phyloP scores from a whole-genome alignment of 2,797 vertebrate species.

The Anisognathus igniventris region DNA sequence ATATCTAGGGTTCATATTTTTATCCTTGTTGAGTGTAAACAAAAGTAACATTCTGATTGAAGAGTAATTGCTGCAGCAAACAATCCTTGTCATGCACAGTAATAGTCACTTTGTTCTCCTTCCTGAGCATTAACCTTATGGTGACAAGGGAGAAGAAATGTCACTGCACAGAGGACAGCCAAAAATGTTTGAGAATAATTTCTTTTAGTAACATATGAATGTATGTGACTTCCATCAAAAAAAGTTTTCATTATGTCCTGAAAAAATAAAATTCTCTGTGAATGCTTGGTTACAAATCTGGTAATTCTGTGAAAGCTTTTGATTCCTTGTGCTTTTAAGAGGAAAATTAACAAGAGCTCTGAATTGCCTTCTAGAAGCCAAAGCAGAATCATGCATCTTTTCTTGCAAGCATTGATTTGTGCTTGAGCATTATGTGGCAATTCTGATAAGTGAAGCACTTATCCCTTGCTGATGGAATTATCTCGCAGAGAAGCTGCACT shows the following conservation, averaged over 20 bases:
- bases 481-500: neutral
- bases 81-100: neutral
- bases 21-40: neutral
- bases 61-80: neutral
- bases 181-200: neutral
- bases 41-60: neutral
- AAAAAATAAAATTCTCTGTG: neutral
- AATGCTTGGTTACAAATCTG: neutral
- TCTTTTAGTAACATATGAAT: neutral
- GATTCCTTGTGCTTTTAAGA: neutral
- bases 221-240: neutral
- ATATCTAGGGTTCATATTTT: neutral
- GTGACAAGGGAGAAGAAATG: neutral
- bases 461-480: slow-evolving; percentile 5
- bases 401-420: neutral
- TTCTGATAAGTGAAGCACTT: neutral
- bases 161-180: neutral
- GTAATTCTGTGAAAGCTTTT: neutral
- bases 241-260: neutral
- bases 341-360: neutral
- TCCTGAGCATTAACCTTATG: neutral
- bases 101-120: neutral
- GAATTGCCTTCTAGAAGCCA: neutral
- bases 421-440: neutral
- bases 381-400: neutral